These are phyloP conservation scores for Archips xylosteana DNA, from an alignment of 2,888 invertebrate species.

Conservation along the genomic window DNA sequence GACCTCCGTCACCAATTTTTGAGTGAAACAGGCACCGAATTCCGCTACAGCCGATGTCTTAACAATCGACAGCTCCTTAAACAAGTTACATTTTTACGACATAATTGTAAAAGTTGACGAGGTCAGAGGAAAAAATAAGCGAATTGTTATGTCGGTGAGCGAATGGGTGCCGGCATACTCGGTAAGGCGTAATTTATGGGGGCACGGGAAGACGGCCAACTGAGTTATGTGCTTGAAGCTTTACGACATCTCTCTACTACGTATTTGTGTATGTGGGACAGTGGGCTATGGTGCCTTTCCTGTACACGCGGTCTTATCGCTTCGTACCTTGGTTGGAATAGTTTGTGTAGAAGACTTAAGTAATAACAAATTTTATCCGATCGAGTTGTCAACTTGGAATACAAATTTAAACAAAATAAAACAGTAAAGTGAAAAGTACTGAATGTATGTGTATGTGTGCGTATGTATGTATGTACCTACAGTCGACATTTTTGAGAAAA, in stretches of 20 bases:
- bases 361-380: too few species aligned
- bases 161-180: constrained; percentile 43
- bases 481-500: too few species aligned
- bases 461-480: too few species aligned
- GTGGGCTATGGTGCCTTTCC: constrained; percentile 23
- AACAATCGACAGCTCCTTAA: constrained; percentile 19
- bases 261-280: constrained; percentile 42
- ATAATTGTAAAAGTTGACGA: constrained; percentile 30
- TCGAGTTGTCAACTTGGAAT: too few species aligned
- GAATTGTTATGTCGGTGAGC: constrained; percentile 45
- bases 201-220: constrained; percentile 47
- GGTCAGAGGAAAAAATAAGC: constrained; percentile 43
- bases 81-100: constrained; percentile 30
- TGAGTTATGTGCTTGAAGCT: constrained; percentile 49
- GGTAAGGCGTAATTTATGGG: constrained; percentile 50
- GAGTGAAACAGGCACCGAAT: background rate
- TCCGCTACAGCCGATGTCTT: background rate
- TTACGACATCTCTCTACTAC: constrained; percentile 46
- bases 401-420: too few species aligned
- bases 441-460: too few species aligned
- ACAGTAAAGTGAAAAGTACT: too few species aligned
- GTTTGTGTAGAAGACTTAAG: background rate
- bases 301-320: constrained; percentile 26
- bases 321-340: constrained; percentile 8
- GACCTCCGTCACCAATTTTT: background rate